A percentile compares a stretch with the other conserved stretches of the same genome.
Conservation (phyloP, 2,113 vertebrate species). For the Malurus cyaneus region DNA sequence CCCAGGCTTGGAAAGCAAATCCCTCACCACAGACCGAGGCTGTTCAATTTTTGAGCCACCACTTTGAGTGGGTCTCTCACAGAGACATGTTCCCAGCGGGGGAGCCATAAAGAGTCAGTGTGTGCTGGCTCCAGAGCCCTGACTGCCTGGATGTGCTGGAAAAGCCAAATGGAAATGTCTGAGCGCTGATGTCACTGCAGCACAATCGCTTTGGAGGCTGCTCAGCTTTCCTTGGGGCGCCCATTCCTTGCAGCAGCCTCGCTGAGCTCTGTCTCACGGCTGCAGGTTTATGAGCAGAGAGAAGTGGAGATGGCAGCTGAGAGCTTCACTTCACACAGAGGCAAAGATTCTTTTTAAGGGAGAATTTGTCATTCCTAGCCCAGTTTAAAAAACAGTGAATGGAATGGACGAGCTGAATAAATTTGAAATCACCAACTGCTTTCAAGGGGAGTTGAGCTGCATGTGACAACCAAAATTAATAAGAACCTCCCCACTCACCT, state of each 20-base stretch:
- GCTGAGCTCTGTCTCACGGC: background rate
- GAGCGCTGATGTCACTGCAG: slow-evolving; percentile 12
- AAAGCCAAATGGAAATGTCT: slow-evolving; percentile 2
- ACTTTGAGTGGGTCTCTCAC: background rate
- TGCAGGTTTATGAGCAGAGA: background rate
- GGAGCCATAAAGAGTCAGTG: background rate
- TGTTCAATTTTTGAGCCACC: background rate
- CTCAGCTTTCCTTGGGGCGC: slow-evolving; percentile 5
- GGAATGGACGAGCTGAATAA: background rate
- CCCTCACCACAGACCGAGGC: background rate
- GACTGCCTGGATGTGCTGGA: background rate
- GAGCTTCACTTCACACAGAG: background rate
- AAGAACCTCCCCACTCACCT: background rate
- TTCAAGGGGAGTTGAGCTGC: background rate
- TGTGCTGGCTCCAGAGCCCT: background rate
- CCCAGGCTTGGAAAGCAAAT: background rate
- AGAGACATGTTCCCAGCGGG: background rate
- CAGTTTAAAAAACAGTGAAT: background rate
- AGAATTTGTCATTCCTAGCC: background rate
- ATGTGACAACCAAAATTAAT: background rate
- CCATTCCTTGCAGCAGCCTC: slow-evolving; percentile 1
- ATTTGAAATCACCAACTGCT: background rate
- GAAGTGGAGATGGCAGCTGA: slow-evolving; percentile 1
- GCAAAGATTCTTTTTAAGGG: background rate
- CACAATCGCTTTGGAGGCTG: background rate